phyloP scores from a whole-genome alignment of 1,140 invertebrate genomes.

The Brachionus angularis region DNA sequence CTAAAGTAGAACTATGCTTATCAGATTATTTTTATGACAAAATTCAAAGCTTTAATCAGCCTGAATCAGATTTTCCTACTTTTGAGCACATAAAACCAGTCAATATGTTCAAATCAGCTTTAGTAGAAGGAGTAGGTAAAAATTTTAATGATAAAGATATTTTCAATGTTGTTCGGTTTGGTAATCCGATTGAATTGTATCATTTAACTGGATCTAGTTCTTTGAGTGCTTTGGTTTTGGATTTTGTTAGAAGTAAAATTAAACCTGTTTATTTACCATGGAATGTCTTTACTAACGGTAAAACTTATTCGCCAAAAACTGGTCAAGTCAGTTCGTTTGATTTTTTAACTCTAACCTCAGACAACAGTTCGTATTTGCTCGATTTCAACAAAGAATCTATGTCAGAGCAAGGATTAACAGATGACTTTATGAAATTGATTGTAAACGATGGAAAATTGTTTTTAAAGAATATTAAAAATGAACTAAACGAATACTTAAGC shows the following conservation, averaged over 20 bases:
- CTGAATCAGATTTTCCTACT: background rate
- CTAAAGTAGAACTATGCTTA: slow-evolving; percentile 29
- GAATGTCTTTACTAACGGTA: slow-evolving; percentile 21
- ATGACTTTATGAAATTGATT: slow-evolving; percentile 12
- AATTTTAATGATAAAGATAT: slow-evolving; percentile 25
- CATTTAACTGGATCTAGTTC: slow-evolving; percentile 31
- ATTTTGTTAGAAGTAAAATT: slow-evolving; percentile 29
- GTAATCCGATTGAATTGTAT: background rate
- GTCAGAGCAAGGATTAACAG: slow-evolving; percentile 3
- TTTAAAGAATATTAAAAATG: slow-evolving; percentile 1
- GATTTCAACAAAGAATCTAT: slow-evolving; percentile 12
- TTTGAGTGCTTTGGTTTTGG: background rate
- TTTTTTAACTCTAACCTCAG: slow-evolving; percentile 3
- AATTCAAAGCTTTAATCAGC: background rate
- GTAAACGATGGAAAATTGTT: background rate
- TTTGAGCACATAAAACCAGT: slow-evolving; percentile 22
- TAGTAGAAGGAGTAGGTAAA: slow-evolving; percentile 28
- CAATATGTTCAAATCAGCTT: slow-evolving; percentile 37
- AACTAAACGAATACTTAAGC: background rate
- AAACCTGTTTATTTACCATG: slow-evolving; percentile 23
- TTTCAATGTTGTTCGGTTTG: slow-evolving; percentile 37
- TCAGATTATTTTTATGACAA: slow-evolving; percentile 5
- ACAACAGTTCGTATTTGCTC: slow-evolving; percentile 15
- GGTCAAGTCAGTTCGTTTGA: slow-evolving; percentile 16
- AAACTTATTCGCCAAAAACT: slow-evolving; percentile 23